phyloP scores from a whole-genome alignment of 2,888 invertebrate genomes.

The Drosophila birchii region DNA sequence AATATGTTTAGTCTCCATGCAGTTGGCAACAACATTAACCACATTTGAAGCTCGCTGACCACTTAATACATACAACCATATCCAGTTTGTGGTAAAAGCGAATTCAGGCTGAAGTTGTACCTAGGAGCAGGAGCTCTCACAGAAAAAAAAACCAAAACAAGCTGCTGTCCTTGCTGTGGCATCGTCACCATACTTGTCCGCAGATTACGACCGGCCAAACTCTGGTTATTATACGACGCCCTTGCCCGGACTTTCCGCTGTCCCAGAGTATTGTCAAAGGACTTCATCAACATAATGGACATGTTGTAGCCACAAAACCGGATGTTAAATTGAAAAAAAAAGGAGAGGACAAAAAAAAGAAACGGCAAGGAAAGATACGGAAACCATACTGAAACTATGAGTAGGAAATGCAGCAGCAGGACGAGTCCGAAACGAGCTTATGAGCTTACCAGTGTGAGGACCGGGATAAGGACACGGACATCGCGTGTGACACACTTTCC shows the following conservation, averaged over 20 bases:
- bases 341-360: neutral
- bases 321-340: conserved; percentile 67
- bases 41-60: conserved; percentile 14
- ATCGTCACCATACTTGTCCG: conserved; percentile 9
- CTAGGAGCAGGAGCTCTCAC: neutral
- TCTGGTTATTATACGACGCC: conserved; percentile 31
- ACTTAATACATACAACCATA: conserved; percentile 12
- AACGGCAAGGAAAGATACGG: conserved; percentile 10
- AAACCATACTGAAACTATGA: conserved; percentile 52
- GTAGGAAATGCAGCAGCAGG: conserved; percentile 58
- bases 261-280: conserved; percentile 67
- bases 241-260: conserved; percentile 8
- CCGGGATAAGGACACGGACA: conserved; percentile 25
- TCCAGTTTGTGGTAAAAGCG: conserved; percentile 4
- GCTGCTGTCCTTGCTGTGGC: conserved; percentile 22
- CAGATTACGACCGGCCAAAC: conserved; percentile 17
- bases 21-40: conserved; percentile 11
- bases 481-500: conserved; percentile 62
- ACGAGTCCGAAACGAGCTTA: conserved; percentile 65
- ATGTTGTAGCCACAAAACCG: conserved; percentile 68
- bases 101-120: neutral
- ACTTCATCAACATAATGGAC: conserved; percentile 75
- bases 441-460: conserved; percentile 55
- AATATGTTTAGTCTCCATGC: conserved; percentile 2
- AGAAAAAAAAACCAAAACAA: conserved; percentile 12